Conservation (phyloP, 2,888 invertebrate species). For the Chironomus tentans region DNA sequence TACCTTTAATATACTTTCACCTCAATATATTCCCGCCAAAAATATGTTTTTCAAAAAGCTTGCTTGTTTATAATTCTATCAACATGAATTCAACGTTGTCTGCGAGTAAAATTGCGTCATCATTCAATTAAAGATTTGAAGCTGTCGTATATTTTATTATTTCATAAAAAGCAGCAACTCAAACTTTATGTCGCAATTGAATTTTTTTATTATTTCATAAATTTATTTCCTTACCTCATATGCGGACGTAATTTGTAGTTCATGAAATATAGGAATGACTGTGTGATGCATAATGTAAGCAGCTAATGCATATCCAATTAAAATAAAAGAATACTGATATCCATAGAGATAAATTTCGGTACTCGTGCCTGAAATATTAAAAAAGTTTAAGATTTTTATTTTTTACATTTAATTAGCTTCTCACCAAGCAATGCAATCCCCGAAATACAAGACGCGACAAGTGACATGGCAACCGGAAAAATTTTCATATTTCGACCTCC, state of each 20-base stretch:
- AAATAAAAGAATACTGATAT: conserved; percentile 58
- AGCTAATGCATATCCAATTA: conserved; percentile 37
- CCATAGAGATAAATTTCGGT: conserved; percentile 73
- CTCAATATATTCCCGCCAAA: no score
- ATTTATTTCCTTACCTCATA: conserved; percentile 53
- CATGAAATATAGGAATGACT: conserved; percentile 62
- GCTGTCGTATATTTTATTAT: no score
- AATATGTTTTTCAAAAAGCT: no score
- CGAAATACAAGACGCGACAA: conserved; percentile 71
- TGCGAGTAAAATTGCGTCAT: no score
- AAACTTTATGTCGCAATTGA: no score
- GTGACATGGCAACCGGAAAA: conserved; percentile 73
- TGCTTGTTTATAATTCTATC: no score
- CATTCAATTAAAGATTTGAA: no score
- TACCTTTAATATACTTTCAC: no score
- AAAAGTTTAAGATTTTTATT: no score
- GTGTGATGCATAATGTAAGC: conserved; percentile 50
- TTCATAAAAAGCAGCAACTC: no score
- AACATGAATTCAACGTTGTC: no score
- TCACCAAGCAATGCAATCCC: conserved; percentile 56
- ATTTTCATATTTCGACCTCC: conserved; percentile 74
- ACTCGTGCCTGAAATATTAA: conserved; percentile 49
- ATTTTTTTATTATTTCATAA: no score
- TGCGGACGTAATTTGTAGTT: conserved; percentile 60
- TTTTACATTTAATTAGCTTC: background rate